Evolutionary conservation across 2,888 invertebrate genomes (phyloP), one percentile per base, ranked within the genome.

Genomic region (Parnassius apollo): DNA sequence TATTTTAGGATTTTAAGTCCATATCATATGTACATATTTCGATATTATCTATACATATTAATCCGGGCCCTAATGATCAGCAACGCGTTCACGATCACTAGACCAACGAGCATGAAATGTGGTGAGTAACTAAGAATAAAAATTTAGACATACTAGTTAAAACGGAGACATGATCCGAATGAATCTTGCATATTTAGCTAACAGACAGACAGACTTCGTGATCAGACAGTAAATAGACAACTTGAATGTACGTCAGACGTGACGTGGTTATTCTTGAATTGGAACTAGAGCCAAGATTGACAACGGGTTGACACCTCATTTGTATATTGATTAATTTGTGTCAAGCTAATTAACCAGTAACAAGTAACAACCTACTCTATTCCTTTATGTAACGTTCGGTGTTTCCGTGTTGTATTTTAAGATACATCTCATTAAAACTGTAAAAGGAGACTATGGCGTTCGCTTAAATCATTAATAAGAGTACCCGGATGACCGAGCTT

Each of bases 241-340:
- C 13, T 13, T 42, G 50, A 9, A 12, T 50, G 50, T 18, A 13
- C 11, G 22, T n/a, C 13, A 13, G 58, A 25, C 58, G 12, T 58
- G 51, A 54, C 42, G 44, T 18, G 45, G 45, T 59, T 59, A 12
- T 46, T 44, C 35, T 35, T 35, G 35, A 35, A 4, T 35, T 35
- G 35, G n/a, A 44, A 59, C 44, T 55, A 22, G 49, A 49, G 49
- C 57, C 42, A 42, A 18, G 46, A 46, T 12, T 11, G 50, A 58
- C 50, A 22, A 45, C 49, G n/a, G 9, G 25, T 13, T 49, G 50
- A 58, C 50, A 44, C 9, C 50, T 18, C 9, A 11, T 57, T 35
- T 18, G 42, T 35, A 35, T 59, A 54, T 54, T 50, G 60, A 55
- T 49, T 60, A 54, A 50, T 50, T 49, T 55, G 49, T 55, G 60